Evolutionary conservation across 1,140 invertebrate species (phyloP), one percentile per base, ranked within the genome.

Genomic region (Bombus picipes): DNA sequence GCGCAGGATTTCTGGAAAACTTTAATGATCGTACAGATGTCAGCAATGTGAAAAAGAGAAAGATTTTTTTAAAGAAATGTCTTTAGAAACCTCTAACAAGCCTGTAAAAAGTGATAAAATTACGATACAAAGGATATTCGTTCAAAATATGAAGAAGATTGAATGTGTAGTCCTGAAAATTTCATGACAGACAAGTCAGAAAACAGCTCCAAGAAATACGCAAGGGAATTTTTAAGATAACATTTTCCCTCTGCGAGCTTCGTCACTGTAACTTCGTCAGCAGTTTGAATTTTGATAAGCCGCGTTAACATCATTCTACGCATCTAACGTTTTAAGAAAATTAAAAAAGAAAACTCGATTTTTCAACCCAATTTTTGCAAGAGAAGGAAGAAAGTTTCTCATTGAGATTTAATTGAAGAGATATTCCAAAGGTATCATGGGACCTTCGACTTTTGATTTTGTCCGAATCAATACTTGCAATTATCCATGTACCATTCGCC

Each of bases 271-370:
- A n/a, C 59, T 13, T 62, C 3, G n/a, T 3, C 65, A 39, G 68
- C 32, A 10, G 25, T 70, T 32, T 47, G 53, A 43, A 73, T 75
- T 74, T 85, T 82, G 79, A 62, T 87, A 59, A 39, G 57, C 25
- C 65, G n/a, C 76, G 47, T 87, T 80, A 87, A 71, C 66, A n/a
- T 13, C 12, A n/a, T 62, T n/a, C 47, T 53, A 53, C 47, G 47
- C 18, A 53, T 53, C 18, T 53, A 53, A 22, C 47, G 18, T 22
- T 53, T 53, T 53, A 22, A 53, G 1, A 53, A 22, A 22, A 22
- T 53, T 22, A 53, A 22, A 5, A 13, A 62, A 3, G 59, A 13
- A 5, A 28, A 18, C 4, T 32, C 22, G 3, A 53, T 3, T 28
- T 1, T 28, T 37, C 25, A 47, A 59, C 6, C 28, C 37, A 39